Conservation (phyloP, 2,797 vertebrate genomes). For the Clarias pachynema region DNA sequence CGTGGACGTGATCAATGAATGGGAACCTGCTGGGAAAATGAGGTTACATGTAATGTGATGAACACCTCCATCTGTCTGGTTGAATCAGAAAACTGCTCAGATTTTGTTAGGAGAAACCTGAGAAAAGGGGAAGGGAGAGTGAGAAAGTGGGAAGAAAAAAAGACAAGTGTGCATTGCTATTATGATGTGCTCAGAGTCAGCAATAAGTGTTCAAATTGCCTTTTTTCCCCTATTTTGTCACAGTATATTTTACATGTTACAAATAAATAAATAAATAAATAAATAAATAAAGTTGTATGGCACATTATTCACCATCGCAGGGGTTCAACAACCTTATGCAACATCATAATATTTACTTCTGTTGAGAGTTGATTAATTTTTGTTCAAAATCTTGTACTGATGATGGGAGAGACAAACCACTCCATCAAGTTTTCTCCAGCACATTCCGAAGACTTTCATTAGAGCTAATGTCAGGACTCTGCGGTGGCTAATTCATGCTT, state of each 20-base stretch:
- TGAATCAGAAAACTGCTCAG: conserved; percentile 50
- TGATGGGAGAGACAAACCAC: no score
- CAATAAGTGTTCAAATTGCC: background rate
- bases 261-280: no score
- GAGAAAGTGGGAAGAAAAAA: background rate
- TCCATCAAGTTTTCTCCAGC: no score
- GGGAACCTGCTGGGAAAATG: conserved; percentile 59
- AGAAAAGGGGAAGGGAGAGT: background rate
- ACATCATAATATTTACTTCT: no score
- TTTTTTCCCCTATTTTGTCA: background rate
- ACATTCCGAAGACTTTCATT: no score
- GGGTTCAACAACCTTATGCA: no score
- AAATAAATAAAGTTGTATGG: no score
- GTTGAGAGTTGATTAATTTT: no score
- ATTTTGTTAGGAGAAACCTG: conserved; percentile 48
- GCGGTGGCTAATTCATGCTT: no score
- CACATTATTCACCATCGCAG: no score
- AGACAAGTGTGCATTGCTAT: background rate
- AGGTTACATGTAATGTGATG: conserved; percentile 69
- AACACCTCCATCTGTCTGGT: conserved; percentile 61
- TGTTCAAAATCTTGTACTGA: no score
- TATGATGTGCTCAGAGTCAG: background rate
- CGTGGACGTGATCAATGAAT: conserved; percentile 59
- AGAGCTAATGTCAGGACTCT: no score
- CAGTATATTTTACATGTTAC: background rate